Conservation (phyloP, 2,113 vertebrate genomes). For the Tilapia sparmanii region DNA sequence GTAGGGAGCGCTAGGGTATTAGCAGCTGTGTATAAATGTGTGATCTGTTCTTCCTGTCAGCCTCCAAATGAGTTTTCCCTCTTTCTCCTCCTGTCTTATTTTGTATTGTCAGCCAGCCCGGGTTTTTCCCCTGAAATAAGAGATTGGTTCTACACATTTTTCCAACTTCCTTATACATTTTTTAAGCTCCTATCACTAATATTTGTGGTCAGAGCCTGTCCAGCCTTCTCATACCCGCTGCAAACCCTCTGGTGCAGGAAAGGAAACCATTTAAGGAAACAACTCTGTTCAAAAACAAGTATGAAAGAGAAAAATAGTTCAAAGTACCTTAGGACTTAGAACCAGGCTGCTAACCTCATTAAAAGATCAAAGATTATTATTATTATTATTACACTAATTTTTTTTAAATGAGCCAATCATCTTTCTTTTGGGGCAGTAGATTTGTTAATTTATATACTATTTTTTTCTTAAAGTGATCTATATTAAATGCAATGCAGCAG, state of each 20-base stretch:
- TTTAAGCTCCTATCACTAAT: neutral
- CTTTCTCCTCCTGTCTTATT: neutral
- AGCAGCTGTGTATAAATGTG: neutral
- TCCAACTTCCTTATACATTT: neutral
- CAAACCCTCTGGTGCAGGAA: constrained; percentile 13
- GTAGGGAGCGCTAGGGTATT: neutral
- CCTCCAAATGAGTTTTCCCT: neutral
- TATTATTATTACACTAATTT: neutral
- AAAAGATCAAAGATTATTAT: neutral
- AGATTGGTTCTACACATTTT: neutral
- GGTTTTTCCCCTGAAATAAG: constrained; percentile 14
- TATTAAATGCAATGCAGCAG: neutral
- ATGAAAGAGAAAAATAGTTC: neutral
- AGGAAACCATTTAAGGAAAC: neutral
- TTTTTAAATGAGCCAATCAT: constrained; percentile 5
- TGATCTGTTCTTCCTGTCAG: neutral
- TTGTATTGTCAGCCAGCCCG: constrained; percentile 35
- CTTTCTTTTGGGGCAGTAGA: constrained; percentile 1
- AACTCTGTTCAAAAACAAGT: neutral
- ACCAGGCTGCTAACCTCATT: neutral
- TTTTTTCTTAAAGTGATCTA: neutral
- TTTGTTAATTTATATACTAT: neutral
- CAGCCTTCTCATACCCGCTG: constrained; percentile 37
- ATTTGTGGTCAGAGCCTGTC: neutral
- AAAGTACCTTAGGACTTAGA: neutral